Evolutionary conservation across 2,888 invertebrate genomes (phyloP), one percentile per base, ranked within the genome.

Genomic region (Lasioglossum villosulum): DNA sequence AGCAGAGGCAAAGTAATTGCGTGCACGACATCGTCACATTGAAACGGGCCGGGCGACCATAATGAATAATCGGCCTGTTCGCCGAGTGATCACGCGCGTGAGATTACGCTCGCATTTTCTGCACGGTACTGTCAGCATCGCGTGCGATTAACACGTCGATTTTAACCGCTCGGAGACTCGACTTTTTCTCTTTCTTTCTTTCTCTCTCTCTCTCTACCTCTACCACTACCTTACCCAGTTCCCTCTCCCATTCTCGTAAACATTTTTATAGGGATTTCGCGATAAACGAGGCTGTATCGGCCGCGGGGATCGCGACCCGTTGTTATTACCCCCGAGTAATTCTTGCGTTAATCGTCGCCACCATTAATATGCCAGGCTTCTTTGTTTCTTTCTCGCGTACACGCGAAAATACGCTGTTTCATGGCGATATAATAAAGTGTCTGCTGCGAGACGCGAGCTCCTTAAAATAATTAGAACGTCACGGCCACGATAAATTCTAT

Each of bases 1-100:
- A 88, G 89, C 88, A 30, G 30, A 63, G 88, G 84, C 87, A 80
- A 89, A 91, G 92, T 92, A 92, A 93, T 93, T 93, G 92, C 92
- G 92, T 91, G 93, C 89, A 86, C 85, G 86, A 88, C 92, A 88
- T 89, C 90, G 92, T 87, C 89, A 48, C 76, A 83, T 82, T 73
- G 88, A 79, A 86, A 84, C 81, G 78, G 71, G 72, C 80, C 78
- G 34, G 70, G 76, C 72, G 82, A 79, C 68, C 87, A 82, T 86
- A 87, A 88, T 91, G 85, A 89, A 90, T 91, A 89, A 90, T 90
- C 87, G 86, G 75, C 76, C 83, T 78, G 88, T 86, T 83, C 84
- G 80, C 77, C 80, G 74, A 68, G 84, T 78, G 91, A 90, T 91
- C 88, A 88, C 87, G 83, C 85, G 85, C 80, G 79, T 86, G 83